Percentiles rank a stretch among this genome's conserved stretches.
These are phyloP conservation scores for Kryphioiulus occultus DNA, from an alignment of 2,888 invertebrate genomes.

Conservation along the genomic window DNA sequence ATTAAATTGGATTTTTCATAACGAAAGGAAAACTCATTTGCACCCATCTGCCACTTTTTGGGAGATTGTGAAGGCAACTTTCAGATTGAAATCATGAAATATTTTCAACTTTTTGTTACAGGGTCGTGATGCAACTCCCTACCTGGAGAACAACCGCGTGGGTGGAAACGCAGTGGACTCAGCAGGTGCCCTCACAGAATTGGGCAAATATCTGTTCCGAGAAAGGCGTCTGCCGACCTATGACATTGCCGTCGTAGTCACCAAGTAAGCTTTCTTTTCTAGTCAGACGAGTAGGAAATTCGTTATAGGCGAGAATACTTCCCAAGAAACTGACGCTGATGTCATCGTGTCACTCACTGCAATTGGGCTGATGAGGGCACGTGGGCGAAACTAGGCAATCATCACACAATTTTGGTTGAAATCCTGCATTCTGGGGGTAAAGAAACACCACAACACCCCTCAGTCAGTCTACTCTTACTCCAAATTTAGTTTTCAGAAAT, in stretches of 20 bases:
- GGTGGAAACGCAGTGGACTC: slow-evolving; percentile 94
- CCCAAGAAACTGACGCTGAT: background rate
- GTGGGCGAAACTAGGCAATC: background rate
- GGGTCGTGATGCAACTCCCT: slow-evolving; percentile 95
- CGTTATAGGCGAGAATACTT: background rate
- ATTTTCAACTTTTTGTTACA: slow-evolving; percentile 61
- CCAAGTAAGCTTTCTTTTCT: slow-evolving; percentile 75
- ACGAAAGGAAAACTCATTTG: too few relatives aligned
- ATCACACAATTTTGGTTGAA: background rate
- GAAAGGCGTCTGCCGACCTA: slow-evolving; percentile 93
- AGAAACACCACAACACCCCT: background rate
- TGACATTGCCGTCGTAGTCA: slow-evolving; percentile 94
- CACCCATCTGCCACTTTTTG: too few relatives aligned
- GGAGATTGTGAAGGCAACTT: too few relatives aligned
- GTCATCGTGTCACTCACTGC: background rate
- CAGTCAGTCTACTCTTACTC: background rate
- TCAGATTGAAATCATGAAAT: background rate
- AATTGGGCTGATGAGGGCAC: background rate
- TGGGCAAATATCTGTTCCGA: slow-evolving; percentile 96
- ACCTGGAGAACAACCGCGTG: slow-evolving; percentile 90
- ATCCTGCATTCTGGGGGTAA: background rate
- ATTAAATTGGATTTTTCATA: too few relatives aligned
- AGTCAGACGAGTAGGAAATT: background rate
- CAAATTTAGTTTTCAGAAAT: background rate
- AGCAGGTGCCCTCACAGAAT: slow-evolving; percentile 91